Evolutionary conservation across 2,888 invertebrate species (phyloP).

Genomic region (Pachycephus smyrnensis): DNA sequence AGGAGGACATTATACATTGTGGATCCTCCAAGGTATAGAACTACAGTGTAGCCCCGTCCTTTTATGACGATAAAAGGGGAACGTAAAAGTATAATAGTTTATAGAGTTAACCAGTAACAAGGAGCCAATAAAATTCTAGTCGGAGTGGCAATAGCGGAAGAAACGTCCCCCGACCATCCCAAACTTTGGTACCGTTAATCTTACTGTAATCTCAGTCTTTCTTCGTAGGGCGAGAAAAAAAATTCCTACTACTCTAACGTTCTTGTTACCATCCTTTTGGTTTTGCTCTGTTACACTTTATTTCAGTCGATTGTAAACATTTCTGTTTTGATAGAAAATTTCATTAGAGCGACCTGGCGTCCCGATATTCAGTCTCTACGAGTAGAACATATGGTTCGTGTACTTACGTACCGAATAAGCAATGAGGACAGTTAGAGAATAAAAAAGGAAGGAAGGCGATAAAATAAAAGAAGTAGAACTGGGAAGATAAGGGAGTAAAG

Average conservation of each 20-base stretch:
- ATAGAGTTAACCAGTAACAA: conserved; percentile 38
- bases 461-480: conserved; percentile 8
- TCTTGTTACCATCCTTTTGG: not conserved
- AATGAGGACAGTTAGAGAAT: not conserved
- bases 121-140: conserved; percentile 38
- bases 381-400: not conserved
- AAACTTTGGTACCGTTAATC: not conserved
- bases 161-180: not conserved
- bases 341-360: not conserved
- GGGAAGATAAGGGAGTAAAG: not conserved
- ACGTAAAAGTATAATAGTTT: conserved; percentile 48
- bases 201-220: not conserved
- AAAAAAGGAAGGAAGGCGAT: not conserved
- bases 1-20: not conserved
- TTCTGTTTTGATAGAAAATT: not conserved
- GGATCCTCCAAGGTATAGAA: not conserved
- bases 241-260: not conserved
- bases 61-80: conserved; percentile 36
- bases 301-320: not conserved
- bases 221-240: not conserved
- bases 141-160: not conserved
- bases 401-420: not conserved
- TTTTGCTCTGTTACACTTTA: not conserved
- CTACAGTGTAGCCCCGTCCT: not conserved
- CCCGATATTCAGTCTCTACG: not conserved